Evolutionary conservation across 2,113 vertebrate genomes (phyloP).

Genomic region (Donacobius atricapilla): DNA sequence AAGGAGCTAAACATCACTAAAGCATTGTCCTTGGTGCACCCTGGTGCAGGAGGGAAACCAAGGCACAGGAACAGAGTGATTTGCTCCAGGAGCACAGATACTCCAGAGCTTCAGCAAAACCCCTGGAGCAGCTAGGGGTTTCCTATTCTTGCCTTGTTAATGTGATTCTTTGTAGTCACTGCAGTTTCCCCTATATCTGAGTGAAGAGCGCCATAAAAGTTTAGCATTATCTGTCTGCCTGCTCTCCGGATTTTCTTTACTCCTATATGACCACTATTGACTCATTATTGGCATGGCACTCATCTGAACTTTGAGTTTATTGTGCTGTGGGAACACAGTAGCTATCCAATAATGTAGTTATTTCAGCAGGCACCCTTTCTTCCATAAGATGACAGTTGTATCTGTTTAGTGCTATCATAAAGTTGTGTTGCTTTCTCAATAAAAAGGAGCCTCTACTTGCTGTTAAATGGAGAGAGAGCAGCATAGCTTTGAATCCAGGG

Average conservation of each 20-base stretch:
- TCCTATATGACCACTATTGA: not conserved
- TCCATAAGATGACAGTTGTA: not conserved
- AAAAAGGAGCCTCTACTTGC: not conserved
- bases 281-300: not conserved
- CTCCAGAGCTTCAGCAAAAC: not conserved
- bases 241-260: not conserved
- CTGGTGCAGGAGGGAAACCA: not conserved
- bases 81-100: not conserved
- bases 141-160: not conserved
- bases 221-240: not conserved
- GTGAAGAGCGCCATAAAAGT: not conserved
- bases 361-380: conserved; percentile 22
- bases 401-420: conserved; percentile 35
- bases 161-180: not conserved
- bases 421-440: not conserved
- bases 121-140: not conserved
- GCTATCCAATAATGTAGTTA: not conserved
- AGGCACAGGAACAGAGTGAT: accelerated
- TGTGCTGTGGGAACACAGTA: conserved; percentile 16
- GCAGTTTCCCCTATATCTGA: not conserved
- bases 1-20: not conserved
- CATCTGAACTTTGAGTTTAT: conserved; percentile 52
- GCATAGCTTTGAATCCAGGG: not conserved
- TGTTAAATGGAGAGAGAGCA: not conserved
- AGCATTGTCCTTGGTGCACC: accelerated